Evolutionary conservation across 2,797 vertebrate genomes (phyloP).

Genomic region (Pseudochirops cupreus): DNA sequence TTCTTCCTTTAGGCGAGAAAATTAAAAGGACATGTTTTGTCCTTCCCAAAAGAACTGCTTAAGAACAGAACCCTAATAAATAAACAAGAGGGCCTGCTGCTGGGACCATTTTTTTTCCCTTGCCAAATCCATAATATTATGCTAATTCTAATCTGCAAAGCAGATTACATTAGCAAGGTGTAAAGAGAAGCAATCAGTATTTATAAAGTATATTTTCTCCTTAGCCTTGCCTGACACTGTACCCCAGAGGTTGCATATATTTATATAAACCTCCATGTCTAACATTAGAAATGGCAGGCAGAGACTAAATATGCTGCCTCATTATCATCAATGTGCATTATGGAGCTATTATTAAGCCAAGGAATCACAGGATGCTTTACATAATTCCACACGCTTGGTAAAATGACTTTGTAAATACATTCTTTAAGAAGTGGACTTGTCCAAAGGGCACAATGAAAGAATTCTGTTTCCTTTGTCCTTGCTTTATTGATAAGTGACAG

Average conservation of each 20-base stretch:
- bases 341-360: background rate
- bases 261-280: conserved; percentile 40
- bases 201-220: conserved; percentile 54
- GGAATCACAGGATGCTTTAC: background rate
- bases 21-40: conserved; percentile 17
- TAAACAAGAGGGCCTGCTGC: background rate
- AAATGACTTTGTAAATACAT: conserved; percentile 37
- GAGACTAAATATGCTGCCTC: background rate
- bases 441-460: background rate
- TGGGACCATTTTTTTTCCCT: conserved; percentile 36
- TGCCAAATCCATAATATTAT: conserved; percentile 49
- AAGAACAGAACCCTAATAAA: conserved; percentile 38
- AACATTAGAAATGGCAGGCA: conserved; percentile 26
- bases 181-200: conserved; percentile 65
- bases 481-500: background rate
- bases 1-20: conserved; percentile 41
- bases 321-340: conserved; percentile 3
- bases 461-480: conserved; percentile 22
- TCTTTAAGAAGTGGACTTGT: conserved; percentile 1
- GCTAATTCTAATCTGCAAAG: conserved; percentile 68
- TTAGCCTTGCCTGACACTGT: conserved; percentile 54
- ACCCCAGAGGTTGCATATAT: conserved; percentile 18
- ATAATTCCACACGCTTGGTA: background rate
- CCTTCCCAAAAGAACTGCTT: conserved; percentile 45
- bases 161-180: conserved; percentile 67